A percentile compares a stretch with the other conserved stretches of the same genome.
Evolutionary conservation across 2,797 vertebrate genomes (phyloP).

Genomic region (Meda fulgida): DNA sequence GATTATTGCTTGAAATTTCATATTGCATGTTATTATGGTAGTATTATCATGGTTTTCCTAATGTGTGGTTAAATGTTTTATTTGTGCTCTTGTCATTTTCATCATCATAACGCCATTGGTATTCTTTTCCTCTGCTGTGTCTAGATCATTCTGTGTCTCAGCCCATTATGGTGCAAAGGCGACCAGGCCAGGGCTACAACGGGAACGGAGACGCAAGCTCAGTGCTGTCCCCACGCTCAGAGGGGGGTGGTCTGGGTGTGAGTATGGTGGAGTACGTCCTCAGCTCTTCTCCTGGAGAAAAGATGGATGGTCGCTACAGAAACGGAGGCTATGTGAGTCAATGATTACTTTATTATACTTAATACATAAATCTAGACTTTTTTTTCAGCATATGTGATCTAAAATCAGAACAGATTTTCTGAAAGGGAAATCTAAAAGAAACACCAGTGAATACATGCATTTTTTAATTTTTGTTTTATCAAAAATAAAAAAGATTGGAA

Average conservation of each 20-base stretch:
- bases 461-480: not conserved
- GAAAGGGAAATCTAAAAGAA: not conserved
- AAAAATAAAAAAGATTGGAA: not conserved
- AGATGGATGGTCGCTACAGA: slow-evolving; percentile 95
- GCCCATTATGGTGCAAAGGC: slow-evolving; percentile 98
- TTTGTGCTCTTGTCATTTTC: not conserved
- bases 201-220: slow-evolving; percentile 96
- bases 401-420: not conserved
- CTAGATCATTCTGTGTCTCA: slow-evolving; percentile 98
- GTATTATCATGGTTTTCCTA: not conserved
- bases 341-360: not conserved
- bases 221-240: slow-evolving; percentile 95
- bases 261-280: slow-evolving; percentile 99
- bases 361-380: not conserved
- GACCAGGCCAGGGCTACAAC: slow-evolving; percentile 96
- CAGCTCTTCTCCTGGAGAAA: slow-evolving; percentile 98
- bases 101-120: not conserved
- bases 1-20: not conserved
- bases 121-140: not conserved
- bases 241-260: slow-evolving; percentile 96
- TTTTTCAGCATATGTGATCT: not conserved
- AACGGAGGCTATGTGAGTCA: slow-evolving; percentile 95
- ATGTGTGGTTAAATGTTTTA: not conserved
- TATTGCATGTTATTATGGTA: not conserved
- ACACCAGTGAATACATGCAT: not conserved